Evolutionary conservation across 2,888 invertebrate species (phyloP), one percentile per base, ranked within the genome.

Genomic region (Stenurella melanura): DNA sequence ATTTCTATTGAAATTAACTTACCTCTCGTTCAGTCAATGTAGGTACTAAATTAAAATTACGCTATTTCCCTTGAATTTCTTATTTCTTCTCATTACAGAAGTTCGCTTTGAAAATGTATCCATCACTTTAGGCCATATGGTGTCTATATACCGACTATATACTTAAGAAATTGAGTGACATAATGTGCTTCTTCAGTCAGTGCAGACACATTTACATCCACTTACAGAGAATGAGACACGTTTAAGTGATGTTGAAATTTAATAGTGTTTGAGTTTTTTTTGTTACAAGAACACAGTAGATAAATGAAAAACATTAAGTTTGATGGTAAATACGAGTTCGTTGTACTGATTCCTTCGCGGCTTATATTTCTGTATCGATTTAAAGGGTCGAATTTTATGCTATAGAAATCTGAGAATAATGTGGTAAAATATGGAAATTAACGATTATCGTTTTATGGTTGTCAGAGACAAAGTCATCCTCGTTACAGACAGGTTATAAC

Each of bases 401-500:
- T 12, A 2, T 9, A 42, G 7, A 42, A 42, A 42, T 18, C 17
- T 1, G 17, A 17, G 56, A 57, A 17, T 57, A 57, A 57, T 15
- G 7, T 17, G 1, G 1, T 57, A 57, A 19, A 58, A 19, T 58
- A 58, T 58, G 58, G 11, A 58, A 58, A 58, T 58, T 19, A 21
- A 50, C 19, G 0, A 58, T 19, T 58, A 58, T 18, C 19, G 58
- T 38, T 18, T 34, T 38, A 64, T 34, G 15, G 11, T 1, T 34
- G 30, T 63, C 34, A 17, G 15, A 12, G 30, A 34, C n/a, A 12
- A 63, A 63, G 11, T 18, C 34, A 30, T 67, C 54, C 12, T 54
- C 17, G 54, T 21, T 21, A 58, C 21, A 58, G 58, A 21, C 54
- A 67, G 56, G 67, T 15, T 26, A 26, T n/a, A 67, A 21, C 67